Conservation (phyloP, 2,113 vertebrate species). For the Cynopterus brachyotis region DNA sequence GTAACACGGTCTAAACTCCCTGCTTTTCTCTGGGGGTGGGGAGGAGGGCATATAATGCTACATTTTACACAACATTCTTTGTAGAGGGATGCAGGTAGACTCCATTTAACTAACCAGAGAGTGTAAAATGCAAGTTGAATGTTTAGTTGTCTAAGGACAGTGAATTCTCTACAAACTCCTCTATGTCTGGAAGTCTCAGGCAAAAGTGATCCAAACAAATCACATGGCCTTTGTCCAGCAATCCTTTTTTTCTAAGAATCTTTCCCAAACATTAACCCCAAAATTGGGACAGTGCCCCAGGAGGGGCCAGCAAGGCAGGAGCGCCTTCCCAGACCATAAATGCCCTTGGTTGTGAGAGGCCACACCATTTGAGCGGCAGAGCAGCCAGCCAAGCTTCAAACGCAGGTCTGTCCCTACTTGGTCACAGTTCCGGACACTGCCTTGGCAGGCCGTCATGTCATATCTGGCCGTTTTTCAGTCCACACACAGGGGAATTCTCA, state of each 20-base stretch:
- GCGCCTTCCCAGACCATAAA: not conserved
- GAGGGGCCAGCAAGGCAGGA: not conserved
- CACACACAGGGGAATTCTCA: not conserved
- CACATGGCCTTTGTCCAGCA: not conserved
- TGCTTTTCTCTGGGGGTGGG: not conserved
- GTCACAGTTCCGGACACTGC: not conserved
- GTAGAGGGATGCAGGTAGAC: not conserved
- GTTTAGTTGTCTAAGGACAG: not conserved
- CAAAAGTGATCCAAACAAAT: not conserved
- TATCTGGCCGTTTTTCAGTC: not conserved
- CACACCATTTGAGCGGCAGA: not conserved
- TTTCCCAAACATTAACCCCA: not conserved
- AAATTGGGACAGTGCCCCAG: not conserved
- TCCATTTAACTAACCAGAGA: not conserved
- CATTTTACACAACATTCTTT: not conserved
- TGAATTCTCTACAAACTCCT: not conserved
- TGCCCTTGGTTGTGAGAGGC: not conserved
- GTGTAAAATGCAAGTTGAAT: not conserved
- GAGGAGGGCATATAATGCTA: not conserved
- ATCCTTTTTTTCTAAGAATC: not conserved
- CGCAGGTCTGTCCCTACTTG: not conserved
- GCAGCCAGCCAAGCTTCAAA: not conserved
- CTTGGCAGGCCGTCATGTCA: not conserved
- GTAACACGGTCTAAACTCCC: too few species aligned
- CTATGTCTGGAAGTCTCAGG: not conserved